Evolutionary conservation across 2,797 vertebrate species (phyloP).

Genomic region (Syndactyla subalaris): DNA sequence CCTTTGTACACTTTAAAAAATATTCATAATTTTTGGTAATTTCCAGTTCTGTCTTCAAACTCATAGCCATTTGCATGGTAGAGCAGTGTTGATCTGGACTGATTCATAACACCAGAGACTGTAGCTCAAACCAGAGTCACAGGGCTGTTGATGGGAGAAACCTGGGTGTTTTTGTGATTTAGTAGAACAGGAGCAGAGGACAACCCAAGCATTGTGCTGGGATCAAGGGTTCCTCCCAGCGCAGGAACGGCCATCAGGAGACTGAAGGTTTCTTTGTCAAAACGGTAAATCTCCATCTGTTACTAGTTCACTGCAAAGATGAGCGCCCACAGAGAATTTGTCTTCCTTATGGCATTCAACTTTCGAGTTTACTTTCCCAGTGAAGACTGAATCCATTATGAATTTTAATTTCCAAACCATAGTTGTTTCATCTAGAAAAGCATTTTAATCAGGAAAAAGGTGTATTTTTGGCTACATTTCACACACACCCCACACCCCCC

Average conservation of each 20-base stretch:
- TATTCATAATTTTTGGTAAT: background rate
- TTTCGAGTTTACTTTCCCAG: background rate
- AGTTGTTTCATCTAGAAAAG: background rate
- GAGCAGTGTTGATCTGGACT: rapidly evolving
- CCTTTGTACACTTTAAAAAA: background rate
- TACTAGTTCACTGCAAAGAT: background rate
- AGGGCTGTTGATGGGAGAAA: background rate
- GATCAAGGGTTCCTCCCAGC: background rate
- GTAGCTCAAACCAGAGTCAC: background rate
- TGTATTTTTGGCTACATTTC: background rate
- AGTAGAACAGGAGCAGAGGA: background rate
- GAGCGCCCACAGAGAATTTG: background rate
- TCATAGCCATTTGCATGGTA: background rate
- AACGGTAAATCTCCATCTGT: background rate
- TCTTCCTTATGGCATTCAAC: background rate
- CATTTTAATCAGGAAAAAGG: slow-evolving; percentile 28
- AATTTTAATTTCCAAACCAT: background rate
- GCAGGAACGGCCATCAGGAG: background rate
- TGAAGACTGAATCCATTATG: background rate
- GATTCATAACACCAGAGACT: background rate
- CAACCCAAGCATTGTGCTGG: background rate
- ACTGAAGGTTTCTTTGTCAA: background rate
- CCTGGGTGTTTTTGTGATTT: rapidly evolving
- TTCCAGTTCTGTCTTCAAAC: background rate
- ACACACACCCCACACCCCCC: background rate